phyloP scores from a whole-genome alignment of 2,113 vertebrate species.

The Oryzias javanicus region DNA sequence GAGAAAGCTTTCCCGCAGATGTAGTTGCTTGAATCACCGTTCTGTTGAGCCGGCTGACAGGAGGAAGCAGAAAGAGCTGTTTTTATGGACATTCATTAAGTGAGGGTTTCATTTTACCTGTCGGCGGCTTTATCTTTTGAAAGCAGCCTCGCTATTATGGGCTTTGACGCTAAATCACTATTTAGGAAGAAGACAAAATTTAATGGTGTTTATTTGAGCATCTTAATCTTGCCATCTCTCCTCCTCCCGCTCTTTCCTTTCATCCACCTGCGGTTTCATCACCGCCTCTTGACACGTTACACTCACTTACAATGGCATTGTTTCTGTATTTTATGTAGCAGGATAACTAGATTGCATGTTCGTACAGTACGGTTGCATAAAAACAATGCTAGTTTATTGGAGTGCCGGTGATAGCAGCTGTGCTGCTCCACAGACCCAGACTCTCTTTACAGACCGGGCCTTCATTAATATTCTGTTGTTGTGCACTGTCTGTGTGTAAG shows the following conservation, averaged over 20 bases:
- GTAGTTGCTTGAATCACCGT: constrained; percentile 24
- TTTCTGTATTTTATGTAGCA: constrained; percentile 19
- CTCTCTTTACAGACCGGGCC: constrained; percentile 55
- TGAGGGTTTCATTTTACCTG: constrained; percentile 57
- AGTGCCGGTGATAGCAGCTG: constrained; percentile 56
- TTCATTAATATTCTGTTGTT: constrained; percentile 83
- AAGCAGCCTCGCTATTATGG: constrained; percentile 36
- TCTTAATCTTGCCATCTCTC: constrained; percentile 56
- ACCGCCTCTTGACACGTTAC: constrained; percentile 13
- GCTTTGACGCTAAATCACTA: constrained; percentile 59
- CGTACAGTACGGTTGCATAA: constrained; percentile 23
- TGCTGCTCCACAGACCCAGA: constrained; percentile 37
- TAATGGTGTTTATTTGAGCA: constrained; percentile 62
- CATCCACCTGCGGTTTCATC: constrained; percentile 44
- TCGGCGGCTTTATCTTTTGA: constrained; percentile 57
- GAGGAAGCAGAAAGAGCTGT: constrained; percentile 41
- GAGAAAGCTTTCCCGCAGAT: constrained; percentile 17
- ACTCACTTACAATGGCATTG: constrained; percentile 6
- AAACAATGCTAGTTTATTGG: constrained; percentile 20
- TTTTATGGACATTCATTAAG: constrained; percentile 53
- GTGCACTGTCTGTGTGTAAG: constrained; percentile 64
- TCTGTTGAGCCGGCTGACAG: constrained; percentile 41
- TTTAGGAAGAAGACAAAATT: constrained; percentile 33
- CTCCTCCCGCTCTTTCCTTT: constrained; percentile 23
- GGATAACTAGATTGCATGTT: background rate